phyloP scores from a whole-genome alignment of 2,113 vertebrate genomes.

The Rhadina sibilatrix region DNA sequence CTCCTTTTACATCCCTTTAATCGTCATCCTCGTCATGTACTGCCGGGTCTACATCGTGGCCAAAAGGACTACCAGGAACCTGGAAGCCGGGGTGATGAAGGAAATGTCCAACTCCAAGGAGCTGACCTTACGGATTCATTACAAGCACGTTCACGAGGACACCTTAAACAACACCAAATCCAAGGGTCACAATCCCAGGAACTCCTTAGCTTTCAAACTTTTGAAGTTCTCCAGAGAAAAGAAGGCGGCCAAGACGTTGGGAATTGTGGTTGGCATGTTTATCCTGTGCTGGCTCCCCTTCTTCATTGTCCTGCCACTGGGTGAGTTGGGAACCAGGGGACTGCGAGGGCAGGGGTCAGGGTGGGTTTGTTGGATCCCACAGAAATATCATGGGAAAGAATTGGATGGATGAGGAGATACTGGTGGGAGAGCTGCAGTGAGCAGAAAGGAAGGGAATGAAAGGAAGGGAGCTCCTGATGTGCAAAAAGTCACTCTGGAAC shows the following conservation, averaged over 20 bases:
- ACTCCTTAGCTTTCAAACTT: slow-evolving; percentile 89
- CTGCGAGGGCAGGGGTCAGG: neutral
- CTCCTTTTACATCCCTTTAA: slow-evolving; percentile 95
- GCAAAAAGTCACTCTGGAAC: neutral
- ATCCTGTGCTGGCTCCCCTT: slow-evolving; percentile 94
- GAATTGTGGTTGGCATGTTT: slow-evolving; percentile 95
- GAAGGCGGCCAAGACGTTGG: slow-evolving; percentile 93
- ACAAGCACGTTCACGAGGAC: slow-evolving; percentile 86
- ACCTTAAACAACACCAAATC: slow-evolving; percentile 73
- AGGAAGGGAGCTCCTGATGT: neutral
- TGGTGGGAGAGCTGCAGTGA: neutral
- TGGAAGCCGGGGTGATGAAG: slow-evolving; percentile 94
- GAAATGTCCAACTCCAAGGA: slow-evolving; percentile 93
- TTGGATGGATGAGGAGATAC: neutral
- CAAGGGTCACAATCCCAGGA: slow-evolving; percentile 83
- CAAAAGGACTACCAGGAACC: slow-evolving; percentile 94
- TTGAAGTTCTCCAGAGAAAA: slow-evolving; percentile 95
- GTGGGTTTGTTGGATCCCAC: neutral
- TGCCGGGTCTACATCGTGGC: slow-evolving; percentile 93
- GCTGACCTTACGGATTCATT: slow-evolving; percentile 93
- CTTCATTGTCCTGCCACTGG: slow-evolving; percentile 90
- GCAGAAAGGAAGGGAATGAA: neutral
- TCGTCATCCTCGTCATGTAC: slow-evolving; percentile 94
- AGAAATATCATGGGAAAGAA: neutral
- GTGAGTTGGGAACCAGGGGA: slow-evolving; percentile 72